Base-by-base conservation (phyloP, 2,113 vertebrate species). In the Meriones unguiculatus region DNA sequence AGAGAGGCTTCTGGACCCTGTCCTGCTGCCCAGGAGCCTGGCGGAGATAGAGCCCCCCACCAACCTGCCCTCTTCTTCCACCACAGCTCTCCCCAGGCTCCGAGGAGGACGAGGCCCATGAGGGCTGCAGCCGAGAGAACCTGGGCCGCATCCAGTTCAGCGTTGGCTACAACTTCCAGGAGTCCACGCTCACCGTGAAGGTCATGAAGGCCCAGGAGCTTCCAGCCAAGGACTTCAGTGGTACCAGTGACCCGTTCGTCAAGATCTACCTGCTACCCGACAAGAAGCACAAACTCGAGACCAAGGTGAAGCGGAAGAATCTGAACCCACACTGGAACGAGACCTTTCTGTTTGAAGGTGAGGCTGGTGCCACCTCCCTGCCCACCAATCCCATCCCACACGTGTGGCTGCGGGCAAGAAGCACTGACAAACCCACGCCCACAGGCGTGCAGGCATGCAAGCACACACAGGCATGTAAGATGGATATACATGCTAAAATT, bases 221-320 rank as follows among this genome's bases (percentile, higher is more conserved):
- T 96, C 99, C 99, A 0, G 99, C 99, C 98, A 99, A 99, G 98
- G 99, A 99, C 98, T 99, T 99, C 98, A 99, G 99, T 0, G 99
- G 99, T 91, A 99, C 99, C 97, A 99, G 99, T 0, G 99, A 99
- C 98, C 99, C 99, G 85, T 99, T 99, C 0, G 99, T 99, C 96
- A 99, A 99, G 99, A 99, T 99, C 98, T 99, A 99, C 98, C 99
- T 99, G 98, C 99, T 99, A 92, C 99, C 99, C 0, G 99, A 99
- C 98, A 99, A 99, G 98, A 99, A 99, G 99, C 99, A 99, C 99
- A 99, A 99, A 98, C 98, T 99, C 98, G 99, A 99, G 98, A 99
- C 99, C 98, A 99, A 99, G 99, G 99, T 99, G 98, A 99, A 99
- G 98, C 98, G 99, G 97, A 99, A 99, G 99, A 99, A 99, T 98